Percentiles rank a stretch among this genome's conserved stretches.
phyloP scores from a whole-genome alignment of 64 coral and sea anemone genomes.

The Acropora tenuis region DNA sequence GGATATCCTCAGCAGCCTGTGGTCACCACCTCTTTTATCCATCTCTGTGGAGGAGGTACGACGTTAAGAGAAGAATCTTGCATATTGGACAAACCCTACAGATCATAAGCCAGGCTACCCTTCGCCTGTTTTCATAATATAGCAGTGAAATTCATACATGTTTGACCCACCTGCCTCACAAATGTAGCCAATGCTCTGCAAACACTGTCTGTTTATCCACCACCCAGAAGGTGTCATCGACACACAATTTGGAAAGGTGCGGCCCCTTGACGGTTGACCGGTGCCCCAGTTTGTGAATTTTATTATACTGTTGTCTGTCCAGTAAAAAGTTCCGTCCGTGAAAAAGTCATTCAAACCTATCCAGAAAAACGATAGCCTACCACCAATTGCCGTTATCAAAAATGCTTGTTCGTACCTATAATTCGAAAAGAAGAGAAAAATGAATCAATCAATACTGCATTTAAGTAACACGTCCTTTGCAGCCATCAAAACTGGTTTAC shows the following conservation, averaged over 20 bases:
- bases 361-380: slow-evolving; percentile 60
- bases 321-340: slow-evolving; percentile 47
- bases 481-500: no score
- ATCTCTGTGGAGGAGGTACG: no score
- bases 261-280: slow-evolving; percentile 43
- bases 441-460: no score
- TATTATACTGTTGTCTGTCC: slow-evolving; percentile 58
- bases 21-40: no score
- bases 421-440: neutral
- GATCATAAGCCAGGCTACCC: no score
- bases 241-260: slow-evolving; percentile 49
- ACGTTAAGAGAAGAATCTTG: no score
- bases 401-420: slow-evolving; percentile 92
- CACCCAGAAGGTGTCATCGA: slow-evolving; percentile 57
- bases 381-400: slow-evolving; percentile 54
- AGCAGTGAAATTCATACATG: neutral
- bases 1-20: no score
- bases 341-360: slow-evolving; percentile 84
- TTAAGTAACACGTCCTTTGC: no score
- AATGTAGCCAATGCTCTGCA: slow-evolving; percentile 52
- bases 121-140: no score
- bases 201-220: slow-evolving; percentile 66
- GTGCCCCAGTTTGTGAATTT: slow-evolving; percentile 88
- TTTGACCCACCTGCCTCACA: slow-evolving; percentile 80
- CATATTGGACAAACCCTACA: no score